phyloP scores from a whole-genome alignment of 2,888 invertebrate genomes.

The Ariolimax columbianus region DNA sequence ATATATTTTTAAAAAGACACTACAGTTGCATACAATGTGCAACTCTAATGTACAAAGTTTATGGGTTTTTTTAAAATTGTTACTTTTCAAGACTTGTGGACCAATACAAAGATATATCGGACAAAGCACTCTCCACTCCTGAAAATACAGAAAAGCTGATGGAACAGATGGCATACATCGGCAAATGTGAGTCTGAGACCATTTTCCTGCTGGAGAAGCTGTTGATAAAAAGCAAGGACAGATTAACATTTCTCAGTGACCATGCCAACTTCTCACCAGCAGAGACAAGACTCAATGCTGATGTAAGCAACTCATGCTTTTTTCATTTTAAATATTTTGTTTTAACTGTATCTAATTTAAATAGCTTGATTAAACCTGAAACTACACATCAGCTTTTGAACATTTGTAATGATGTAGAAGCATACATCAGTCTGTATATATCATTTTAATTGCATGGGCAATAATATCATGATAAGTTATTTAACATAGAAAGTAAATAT shows the following conservation, averaged over 20 bases:
- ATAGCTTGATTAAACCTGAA: no score
- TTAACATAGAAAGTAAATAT: no score
- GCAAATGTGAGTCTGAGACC: slow-evolving; percentile 86
- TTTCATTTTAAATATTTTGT: no score
- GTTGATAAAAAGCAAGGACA: slow-evolving; percentile 81
- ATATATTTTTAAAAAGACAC: background rate
- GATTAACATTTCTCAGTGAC: slow-evolving; percentile 89
- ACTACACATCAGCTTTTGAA: no score
- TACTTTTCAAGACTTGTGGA: slow-evolving; percentile 84
- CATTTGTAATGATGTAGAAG: no score
- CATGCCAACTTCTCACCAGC: slow-evolving; percentile 88
- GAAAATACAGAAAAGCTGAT: slow-evolving; percentile 91
- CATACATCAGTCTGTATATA: no score
- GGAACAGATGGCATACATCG: slow-evolving; percentile 88
- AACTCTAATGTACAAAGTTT: background rate
- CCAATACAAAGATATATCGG: slow-evolving; percentile 89
- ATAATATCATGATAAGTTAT: no score
- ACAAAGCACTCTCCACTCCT: slow-evolving; percentile 88
- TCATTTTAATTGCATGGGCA: no score
- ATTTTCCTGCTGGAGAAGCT: slow-evolving; percentile 88
- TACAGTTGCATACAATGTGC: background rate
- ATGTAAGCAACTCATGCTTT: slow-evolving; percentile 22
- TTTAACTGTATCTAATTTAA: no score
- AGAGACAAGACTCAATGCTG: slow-evolving; percentile 91
- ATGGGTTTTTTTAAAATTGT: background rate